Evolutionary conservation across 30 jellyfish, hydroid and myxozoan species (phyloP).

Genomic region (Morbakka virulenta): DNA sequence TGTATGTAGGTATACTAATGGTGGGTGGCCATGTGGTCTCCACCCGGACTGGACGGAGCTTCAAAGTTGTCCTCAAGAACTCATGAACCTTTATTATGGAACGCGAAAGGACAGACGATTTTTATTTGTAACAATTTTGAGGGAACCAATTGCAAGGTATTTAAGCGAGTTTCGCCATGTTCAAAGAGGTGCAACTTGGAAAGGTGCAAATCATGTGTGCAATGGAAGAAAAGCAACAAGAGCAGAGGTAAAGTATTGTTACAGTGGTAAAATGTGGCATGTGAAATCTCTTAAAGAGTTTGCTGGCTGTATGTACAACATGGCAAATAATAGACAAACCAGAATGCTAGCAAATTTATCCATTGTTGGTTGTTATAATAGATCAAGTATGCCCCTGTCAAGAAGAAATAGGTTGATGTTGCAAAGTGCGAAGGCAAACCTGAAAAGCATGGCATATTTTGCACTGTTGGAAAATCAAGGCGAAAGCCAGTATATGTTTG

Average conservation of each 20-base stretch:
- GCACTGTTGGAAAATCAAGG: constrained; percentile 63
- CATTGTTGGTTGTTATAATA: constrained; percentile 35
- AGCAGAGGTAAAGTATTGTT: constrained; percentile 20
- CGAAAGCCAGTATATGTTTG: constrained; percentile 82
- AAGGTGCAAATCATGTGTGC: constrained; percentile 45
- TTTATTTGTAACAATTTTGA: constrained; percentile 54
- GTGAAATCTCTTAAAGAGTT: constrained; percentile 52
- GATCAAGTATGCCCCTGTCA: background rate
- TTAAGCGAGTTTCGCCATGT: constrained; percentile 91
- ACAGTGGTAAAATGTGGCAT: constrained; percentile 48
- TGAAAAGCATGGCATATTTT: constrained; percentile 57
- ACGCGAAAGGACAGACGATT: constrained; percentile 4
- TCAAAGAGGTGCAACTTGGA: constrained; percentile 93
- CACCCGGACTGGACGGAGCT: constrained; percentile 84
- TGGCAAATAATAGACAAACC: constrained; percentile 84
- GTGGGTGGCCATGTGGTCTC: constrained; percentile 94
- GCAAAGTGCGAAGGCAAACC: constrained; percentile 54
- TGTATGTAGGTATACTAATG: constrained; percentile 67
- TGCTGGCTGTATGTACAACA: constrained; percentile 47
- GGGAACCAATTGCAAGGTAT: constrained; percentile 76
- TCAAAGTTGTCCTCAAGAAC: constrained; percentile 56
- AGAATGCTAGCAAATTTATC: constrained; percentile 82
- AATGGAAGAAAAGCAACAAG: constrained; percentile 6
- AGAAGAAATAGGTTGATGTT: constrained; percentile 14
- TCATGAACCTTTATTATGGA: constrained; percentile 15